Conservation (phyloP, 1,140 invertebrate species). For the Tetramorium simillimum region DNA sequence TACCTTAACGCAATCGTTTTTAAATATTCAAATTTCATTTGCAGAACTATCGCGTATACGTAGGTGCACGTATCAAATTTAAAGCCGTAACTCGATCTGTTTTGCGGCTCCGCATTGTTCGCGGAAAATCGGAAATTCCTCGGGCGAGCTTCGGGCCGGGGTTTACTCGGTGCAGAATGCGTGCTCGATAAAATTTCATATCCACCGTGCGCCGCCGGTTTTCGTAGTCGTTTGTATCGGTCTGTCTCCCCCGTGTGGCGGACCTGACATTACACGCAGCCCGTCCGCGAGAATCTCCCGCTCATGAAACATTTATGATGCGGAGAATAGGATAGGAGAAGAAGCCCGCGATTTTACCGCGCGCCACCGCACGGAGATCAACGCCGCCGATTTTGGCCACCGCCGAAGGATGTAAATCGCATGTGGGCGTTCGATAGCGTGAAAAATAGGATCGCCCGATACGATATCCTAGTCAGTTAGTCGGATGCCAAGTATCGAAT, state of each 20-base stretch:
- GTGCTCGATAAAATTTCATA: conserved; percentile 59
- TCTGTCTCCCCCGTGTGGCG: conserved; percentile 10
- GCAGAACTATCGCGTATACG: background rate
- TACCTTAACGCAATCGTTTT: conserved; percentile 7
- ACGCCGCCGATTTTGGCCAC: conserved; percentile 8
- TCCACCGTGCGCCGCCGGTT: conserved; percentile 29
- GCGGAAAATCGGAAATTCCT: conserved; percentile 63
- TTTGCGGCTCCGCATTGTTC: conserved; percentile 67
- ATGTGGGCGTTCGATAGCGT: conserved; percentile 11
- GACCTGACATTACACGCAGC: conserved; percentile 19
- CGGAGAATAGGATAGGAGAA: background rate
- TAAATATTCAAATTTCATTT: conserved; percentile 20
- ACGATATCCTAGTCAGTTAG: conserved; percentile 19
- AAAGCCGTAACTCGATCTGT: conserved; percentile 59
- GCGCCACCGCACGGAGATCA: background rate
- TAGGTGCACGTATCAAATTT: conserved; percentile 19
- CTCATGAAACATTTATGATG: conserved; percentile 58
- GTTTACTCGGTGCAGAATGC: conserved; percentile 33
- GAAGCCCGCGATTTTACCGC: background rate
- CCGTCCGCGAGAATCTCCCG: conserved; percentile 23
- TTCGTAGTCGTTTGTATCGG: conserved; percentile 53
- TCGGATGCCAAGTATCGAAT: conserved; percentile 45
- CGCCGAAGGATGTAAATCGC: conserved; percentile 29
- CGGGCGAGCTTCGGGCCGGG: conserved; percentile 5
- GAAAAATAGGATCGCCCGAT: conserved; percentile 47